Base-by-base conservation (phyloP, 1,140 invertebrate species). In the Pogonus chalceus region DNA sequence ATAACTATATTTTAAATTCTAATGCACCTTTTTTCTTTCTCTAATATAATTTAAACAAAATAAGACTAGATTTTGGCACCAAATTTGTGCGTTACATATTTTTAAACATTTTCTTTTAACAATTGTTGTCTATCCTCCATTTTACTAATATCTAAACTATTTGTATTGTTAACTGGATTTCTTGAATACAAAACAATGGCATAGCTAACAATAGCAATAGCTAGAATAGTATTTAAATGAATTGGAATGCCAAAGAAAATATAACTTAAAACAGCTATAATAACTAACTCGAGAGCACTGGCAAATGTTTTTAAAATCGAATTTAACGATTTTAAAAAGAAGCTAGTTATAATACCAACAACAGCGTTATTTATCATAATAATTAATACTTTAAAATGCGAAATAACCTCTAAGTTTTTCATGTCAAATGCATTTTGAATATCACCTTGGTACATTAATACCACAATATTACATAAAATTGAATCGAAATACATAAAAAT, bases 241-340 rank as follows among this genome's bases (percentile, higher is more conserved):
- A 97, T 87, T 4, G 88, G 78, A 69, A 95, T 95, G 57, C 77
- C 79, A 69, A 98, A 96, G 46, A 97, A 77, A 35, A 96, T 71
- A 77, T 87, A 93, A 64, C 90, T 91, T 0, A 96, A 75, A 2
- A 96, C 72, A 9, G 93, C 93, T 3, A 92, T 96, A 62, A 96
- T 90, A 26, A 95, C 76, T 12, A 97, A 70, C 70, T 98, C 94
- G 57, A 97, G 74, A 23, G 92, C 92, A 74, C 90, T 92, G 1
- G 94, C 93, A 74, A 96, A 97, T 7, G 90, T 95, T 75, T 98
- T 98, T 37, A 97, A 73, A 62, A 97, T 96, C 7, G 93, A 97
- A 72, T 97, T 97, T 52, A 97, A 77, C 57, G 84, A 89, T 65
- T 90, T 90, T 1, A 98, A 74, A 64, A 97, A 96, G 65, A 96